Base-by-base conservation (phyloP, 2,888 invertebrate species). In the Brachycybe producta region DNA sequence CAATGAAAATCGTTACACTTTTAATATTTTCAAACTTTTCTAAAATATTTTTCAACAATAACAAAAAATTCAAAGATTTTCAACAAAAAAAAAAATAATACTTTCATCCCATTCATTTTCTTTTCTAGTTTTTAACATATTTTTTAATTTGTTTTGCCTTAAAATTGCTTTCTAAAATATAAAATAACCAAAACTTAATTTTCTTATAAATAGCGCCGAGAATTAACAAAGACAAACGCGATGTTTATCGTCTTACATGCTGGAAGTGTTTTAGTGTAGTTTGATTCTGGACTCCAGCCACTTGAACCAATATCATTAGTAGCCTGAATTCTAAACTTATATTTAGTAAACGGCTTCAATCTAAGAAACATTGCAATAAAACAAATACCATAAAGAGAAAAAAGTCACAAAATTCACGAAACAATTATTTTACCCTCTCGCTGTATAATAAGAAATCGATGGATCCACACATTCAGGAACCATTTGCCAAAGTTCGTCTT, bases 301-400 rank as follows among this genome's bases (percentile, higher is more conserved):
- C 94, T 92, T 0, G 86, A 86, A 0, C 94, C 94, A 50, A 94
- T 84, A 65, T 98, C 98, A 64, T 97, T 97, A 11, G 86, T 87
- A 1, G 92, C 94, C 65, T 90, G 84, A 58, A 97, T 87, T 43
- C 94, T 75, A 68, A 95, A 94, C 62, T 83, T 81, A 66, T 95
- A 95, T 1, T 78, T 75, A 0, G 90, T 88, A 64, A 82, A 85
- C 0, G 97, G 92, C 60, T 82, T 82, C 39, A 97, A 71, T 42
- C 69, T 62, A 44, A 41, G 52, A 46, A 51, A n/a, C 30, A 36
- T 19, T 32, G 27, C 17, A 46, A 35, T 23, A 39, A 23, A 23
- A 27, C n/a, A 24, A 34, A 24, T 42, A 11, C 23, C 26, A 42
- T 15, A 43, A 15, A 13, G 26, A 3, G 2, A 21, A 41, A 26